A percentile compares a stretch with the other conserved stretches of the same genome.
phyloP scores from a whole-genome alignment of 2,113 vertebrate species.

The Aldabrachelys gigantea region DNA sequence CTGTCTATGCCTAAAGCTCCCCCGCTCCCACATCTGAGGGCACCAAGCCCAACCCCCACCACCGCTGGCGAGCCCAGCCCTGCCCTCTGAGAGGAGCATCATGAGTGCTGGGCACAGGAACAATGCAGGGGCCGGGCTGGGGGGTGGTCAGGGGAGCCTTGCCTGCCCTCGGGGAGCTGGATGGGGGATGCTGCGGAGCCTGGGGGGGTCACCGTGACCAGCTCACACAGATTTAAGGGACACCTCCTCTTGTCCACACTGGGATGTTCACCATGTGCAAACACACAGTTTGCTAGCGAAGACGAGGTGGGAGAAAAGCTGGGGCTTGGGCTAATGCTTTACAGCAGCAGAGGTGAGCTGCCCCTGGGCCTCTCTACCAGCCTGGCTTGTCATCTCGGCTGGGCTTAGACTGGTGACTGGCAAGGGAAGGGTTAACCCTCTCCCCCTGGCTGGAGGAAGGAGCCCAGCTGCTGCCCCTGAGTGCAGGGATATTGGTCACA shows the following conservation, averaged over 20 bases:
- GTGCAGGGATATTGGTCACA: not conserved
- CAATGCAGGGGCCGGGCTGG: too few relatives aligned
- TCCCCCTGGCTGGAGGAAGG: not conserved
- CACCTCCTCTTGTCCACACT: not conserved
- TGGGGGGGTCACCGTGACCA: not conserved
- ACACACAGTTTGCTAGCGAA: not conserved
- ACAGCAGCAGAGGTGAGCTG: too few relatives aligned
- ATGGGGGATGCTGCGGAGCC: fast-evolving
- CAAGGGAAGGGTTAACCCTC: not conserved
- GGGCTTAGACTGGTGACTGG: not conserved
- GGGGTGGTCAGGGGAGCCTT: too few relatives aligned
- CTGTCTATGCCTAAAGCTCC: too few relatives aligned
- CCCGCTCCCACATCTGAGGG: too few relatives aligned
- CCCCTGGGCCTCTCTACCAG: not conserved
- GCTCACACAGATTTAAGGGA: not conserved
- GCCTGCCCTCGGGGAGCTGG: not conserved
- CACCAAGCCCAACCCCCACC: too few relatives aligned
- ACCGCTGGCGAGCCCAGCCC: not conserved
- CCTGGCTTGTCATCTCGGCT: not conserved
- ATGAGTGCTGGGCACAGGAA: not conserved
- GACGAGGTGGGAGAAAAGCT: not conserved
- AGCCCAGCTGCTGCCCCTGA: not conserved
- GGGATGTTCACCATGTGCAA: not conserved
- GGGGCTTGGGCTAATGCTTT: too few relatives aligned
- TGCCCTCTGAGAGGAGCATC: not conserved